Evolutionary conservation across 2,113 vertebrate genomes (phyloP), one percentile per base, ranked within the genome.

Genomic region (Pipa parva): DNA sequence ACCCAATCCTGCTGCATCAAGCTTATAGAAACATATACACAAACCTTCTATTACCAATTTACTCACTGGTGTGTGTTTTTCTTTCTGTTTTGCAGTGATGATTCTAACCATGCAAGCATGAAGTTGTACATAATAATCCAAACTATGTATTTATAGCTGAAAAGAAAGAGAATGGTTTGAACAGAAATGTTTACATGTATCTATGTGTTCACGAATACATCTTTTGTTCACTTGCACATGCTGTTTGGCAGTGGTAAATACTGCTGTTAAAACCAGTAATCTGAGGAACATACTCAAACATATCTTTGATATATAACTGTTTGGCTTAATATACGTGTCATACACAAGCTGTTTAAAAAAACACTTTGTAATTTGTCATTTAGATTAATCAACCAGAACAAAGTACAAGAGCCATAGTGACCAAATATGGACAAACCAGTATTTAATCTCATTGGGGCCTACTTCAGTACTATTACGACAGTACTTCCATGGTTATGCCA

Each of bases 61-160:
- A 60, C 42, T 77, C 48, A 56, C 63, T 31, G 72, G 74, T 84
- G 18, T 86, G 61, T 78, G 76, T 79, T 87, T 84, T 87, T 88
- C 76, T 89, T 83, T 92, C 79, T 59, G 55, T 52, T 76, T 92
- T 95, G 88, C 97, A 99, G 97, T 99, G 95, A 99, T 90, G 89
- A 84, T 78, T 92, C 91, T 97, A 97, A 98, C 91, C 84, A 77
- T 82, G 83, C 85, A 81, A 91, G 95, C 97, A 97, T 97, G 95
- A 93, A 94, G 91, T 94, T 97, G 90, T 96, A 96, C 88, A 96
- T 95, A 96, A 90, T 78, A 88, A 86, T 93, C 87, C 83, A 84
- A 79, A 84, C 91, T 89, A 88, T 89, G 88, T 97, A 95, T 96
- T 96, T 96, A 95, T 95, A 93, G 87, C 91, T 89, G 89, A 87